Evolutionary conservation across 2,797 vertebrate species (phyloP).

Genomic region (Tolypeutes matacus): DNA sequence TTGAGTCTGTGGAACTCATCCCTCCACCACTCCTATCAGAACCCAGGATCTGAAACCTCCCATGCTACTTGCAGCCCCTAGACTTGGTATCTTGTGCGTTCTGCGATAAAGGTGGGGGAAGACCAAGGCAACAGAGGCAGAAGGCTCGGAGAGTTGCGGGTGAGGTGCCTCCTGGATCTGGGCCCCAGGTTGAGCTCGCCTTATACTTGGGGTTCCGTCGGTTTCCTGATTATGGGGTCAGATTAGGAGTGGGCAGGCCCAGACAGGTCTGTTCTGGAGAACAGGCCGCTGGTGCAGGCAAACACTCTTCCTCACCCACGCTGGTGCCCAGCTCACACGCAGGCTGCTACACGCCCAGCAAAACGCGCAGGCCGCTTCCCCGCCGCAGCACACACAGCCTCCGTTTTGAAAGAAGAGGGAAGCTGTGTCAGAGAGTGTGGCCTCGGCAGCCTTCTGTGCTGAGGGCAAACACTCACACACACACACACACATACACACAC

Average conservation of each 20-base stretch:
- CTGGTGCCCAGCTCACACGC: not conserved
- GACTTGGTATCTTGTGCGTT: not conserved
- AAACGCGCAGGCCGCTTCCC: slow-evolving; percentile 22
- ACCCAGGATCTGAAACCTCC: not conserved
- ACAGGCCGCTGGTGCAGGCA: not conserved
- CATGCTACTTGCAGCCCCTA: not conserved
- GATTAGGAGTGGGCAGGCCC: slow-evolving; percentile 63
- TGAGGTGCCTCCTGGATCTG: not conserved
- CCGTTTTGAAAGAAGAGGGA: not conserved
- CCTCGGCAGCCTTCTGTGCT: rapidly evolving
- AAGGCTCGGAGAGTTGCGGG: not conserved
- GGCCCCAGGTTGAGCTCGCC: slow-evolving; percentile 3
- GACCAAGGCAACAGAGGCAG: not conserved
- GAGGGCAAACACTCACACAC: not conserved
- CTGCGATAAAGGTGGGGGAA: not conserved
- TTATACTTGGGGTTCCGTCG: slow-evolving; percentile 72
- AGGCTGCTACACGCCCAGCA: slow-evolving; percentile 69
- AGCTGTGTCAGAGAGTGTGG: not conserved
- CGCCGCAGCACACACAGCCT: not conserved
- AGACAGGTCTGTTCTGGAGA: slow-evolving; percentile 60
- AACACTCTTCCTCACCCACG: slow-evolving; percentile 66
- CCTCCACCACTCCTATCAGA: not conserved
- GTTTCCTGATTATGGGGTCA: slow-evolving; percentile 70
- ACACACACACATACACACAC: rapidly evolving
- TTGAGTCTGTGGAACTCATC: not conserved